These are phyloP conservation scores for Melinaea menophilus DNA, from an alignment of 2,888 invertebrate genomes.

Conservation along the genomic window DNA sequence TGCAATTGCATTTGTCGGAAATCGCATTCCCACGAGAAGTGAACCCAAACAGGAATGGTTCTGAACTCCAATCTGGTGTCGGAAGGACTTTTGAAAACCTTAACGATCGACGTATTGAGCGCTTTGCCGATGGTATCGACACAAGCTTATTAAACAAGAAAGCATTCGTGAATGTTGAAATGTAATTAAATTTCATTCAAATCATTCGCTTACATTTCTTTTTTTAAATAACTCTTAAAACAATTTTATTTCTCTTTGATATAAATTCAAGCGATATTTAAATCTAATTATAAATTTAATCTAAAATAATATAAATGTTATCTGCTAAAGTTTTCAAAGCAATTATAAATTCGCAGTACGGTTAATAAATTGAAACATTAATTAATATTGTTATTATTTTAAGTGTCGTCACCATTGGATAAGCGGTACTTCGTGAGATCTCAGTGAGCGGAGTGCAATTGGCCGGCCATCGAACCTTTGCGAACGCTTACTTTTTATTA, in stretches of 20 bases:
- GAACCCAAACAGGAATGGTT: slow-evolving; percentile 40
- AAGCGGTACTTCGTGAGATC: slow-evolving; percentile 34
- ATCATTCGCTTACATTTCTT: too few relatives aligned
- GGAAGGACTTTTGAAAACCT: slow-evolving; percentile 64
- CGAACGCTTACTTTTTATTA: slow-evolving; percentile 27
- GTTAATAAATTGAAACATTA: too few relatives aligned
- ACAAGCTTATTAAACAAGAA: slow-evolving; percentile 4
- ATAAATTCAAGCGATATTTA: too few relatives aligned
- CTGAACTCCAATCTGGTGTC: slow-evolving; percentile 50
- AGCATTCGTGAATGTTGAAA: too few relatives aligned
- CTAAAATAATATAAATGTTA: too few relatives aligned
- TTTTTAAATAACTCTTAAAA: too few relatives aligned
- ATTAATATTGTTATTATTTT: background rate
- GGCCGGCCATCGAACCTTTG: slow-evolving; percentile 33
- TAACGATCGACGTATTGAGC: slow-evolving; percentile 57
- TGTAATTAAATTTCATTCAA: too few relatives aligned
- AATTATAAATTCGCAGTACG: too few relatives aligned
- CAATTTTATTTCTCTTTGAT: too few relatives aligned
- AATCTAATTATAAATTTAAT: too few relatives aligned
- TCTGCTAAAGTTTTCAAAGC: too few relatives aligned
- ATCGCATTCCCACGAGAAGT: slow-evolving; percentile 59
- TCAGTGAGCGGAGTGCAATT: slow-evolving; percentile 33
- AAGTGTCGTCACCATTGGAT: slow-evolving; percentile 35
- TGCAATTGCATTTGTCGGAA: slow-evolving; percentile 23
- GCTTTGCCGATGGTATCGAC: slow-evolving; percentile 43